Evolutionary conservation across 2,888 invertebrate species (phyloP), one percentile per base, ranked within the genome.

Genomic region (Lasioglossum leucozonium): DNA sequence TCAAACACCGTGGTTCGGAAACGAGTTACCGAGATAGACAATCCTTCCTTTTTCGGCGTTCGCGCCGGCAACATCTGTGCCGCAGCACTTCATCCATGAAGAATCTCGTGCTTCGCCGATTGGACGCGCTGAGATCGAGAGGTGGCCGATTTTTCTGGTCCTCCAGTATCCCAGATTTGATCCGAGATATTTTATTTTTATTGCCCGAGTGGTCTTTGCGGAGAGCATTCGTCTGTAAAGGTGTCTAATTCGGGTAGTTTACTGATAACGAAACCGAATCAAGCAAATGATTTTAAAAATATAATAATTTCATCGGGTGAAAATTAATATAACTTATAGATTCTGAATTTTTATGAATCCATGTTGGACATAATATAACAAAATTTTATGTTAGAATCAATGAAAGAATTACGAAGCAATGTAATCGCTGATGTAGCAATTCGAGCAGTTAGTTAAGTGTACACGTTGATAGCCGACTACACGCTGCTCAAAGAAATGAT

Each of bases 11-110:
- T 73, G 83, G 79, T 81, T 84, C 82, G 85, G 80, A 86, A 85
- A 78, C 82, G 77, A 89, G 88, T 88, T 86, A 82, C 75, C 30
- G 62, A 67, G 55, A 51, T 40, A 30, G 69, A 40, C 40, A 77
- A 78, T 62, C 58, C 65, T 72, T 76, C 71, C 42, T 73, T 77
- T n/a, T 81, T 79, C 67, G 72, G 26, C 18, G 18, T 62, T 78
- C 77, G 65, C 42, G 44, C 5, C n/a, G 62, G 22, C 26, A 84
- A 82, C 89, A 90, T 90, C 86, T 90, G 90, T 72, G 84, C n/a
- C 4, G 16, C 83, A 44, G 71, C 22, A 42, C 34, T 22, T 37
- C 6, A 2, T 16, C 30, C 0, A 13, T 40, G 34, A 51, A 62
- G 44, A n/a, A 71, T 42, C 42, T 67, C 26, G 16, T 58, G 6